Conservation (phyloP, 2,113 vertebrate genomes). For the Ailurus styani region DNA sequence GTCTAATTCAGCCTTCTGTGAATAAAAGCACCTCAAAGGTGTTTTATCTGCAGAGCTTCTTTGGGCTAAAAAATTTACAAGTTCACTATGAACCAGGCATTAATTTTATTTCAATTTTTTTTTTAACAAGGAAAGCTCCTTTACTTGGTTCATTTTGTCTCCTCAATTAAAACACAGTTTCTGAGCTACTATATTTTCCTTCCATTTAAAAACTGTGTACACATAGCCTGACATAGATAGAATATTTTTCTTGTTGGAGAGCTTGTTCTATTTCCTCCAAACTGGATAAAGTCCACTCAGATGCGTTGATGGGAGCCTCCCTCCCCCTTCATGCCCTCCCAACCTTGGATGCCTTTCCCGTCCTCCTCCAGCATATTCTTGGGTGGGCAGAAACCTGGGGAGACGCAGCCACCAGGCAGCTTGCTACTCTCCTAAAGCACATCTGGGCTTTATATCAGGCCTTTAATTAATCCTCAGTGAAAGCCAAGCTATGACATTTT, state of each 20-base stretch:
- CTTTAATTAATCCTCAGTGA: slow-evolving; percentile 99
- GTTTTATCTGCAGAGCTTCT: slow-evolving; percentile 50
- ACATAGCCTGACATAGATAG: neutral
- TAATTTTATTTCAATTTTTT: neutral
- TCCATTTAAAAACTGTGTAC: neutral
- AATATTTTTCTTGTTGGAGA: slow-evolving; percentile 38
- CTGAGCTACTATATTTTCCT: slow-evolving; percentile 57
- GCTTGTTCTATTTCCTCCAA: slow-evolving; percentile 69
- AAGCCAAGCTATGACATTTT: slow-evolving; percentile 98
- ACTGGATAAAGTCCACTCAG: slow-evolving; percentile 68
- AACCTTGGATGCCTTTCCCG: slow-evolving; percentile 55
- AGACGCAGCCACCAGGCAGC: slow-evolving; percentile 83
- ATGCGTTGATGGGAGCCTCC: slow-evolving; percentile 65
- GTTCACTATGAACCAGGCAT: slow-evolving; percentile 61
- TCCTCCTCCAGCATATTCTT: slow-evolving; percentile 84
- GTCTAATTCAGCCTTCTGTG: neutral
- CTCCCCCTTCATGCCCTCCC: slow-evolving; percentile 59
- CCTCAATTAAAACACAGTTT: slow-evolving; percentile 42
- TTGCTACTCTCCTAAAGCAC: slow-evolving; percentile 91
- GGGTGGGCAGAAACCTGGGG: slow-evolving; percentile 87
- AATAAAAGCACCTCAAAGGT: slow-evolving; percentile 42
- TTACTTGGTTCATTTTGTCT: slow-evolving; percentile 46
- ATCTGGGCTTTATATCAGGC: slow-evolving; percentile 99
- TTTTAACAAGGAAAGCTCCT: slow-evolving; percentile 48
- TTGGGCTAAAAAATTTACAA: slow-evolving; percentile 49